phyloP scores from a whole-genome alignment of 2,888 invertebrate genomes.

The Eueremaeus valkanovi region DNA sequence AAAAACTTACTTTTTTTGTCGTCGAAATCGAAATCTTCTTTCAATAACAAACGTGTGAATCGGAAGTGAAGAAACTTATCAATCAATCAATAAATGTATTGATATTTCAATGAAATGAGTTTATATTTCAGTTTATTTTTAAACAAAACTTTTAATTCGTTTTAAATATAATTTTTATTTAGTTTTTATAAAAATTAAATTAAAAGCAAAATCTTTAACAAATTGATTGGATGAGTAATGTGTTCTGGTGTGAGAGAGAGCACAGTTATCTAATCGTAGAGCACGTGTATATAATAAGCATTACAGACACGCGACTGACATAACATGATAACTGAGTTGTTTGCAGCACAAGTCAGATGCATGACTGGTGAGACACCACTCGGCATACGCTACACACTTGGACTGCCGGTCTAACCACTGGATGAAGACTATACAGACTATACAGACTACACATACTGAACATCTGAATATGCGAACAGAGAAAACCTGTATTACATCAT shows the following conservation, averaged over 20 bases:
- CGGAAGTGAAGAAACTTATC: too few relatives aligned
- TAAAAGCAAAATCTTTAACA: neutral
- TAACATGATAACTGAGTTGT: slow-evolving; percentile 5
- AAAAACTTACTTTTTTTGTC: too few relatives aligned
- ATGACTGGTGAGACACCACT: slow-evolving; percentile 23
- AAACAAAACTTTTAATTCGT: neutral
- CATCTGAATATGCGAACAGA: too few relatives aligned
- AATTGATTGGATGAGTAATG: neutral
- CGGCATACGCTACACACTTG: neutral
- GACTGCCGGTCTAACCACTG: neutral
- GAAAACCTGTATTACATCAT: slow-evolving; percentile 29
- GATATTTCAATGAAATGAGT: neutral
- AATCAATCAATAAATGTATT: too few relatives aligned
- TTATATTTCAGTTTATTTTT: too few relatives aligned
- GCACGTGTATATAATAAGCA: slow-evolving; percentile 22
- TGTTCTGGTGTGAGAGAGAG: neutral
- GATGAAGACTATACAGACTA: neutral
- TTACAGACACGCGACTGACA: slow-evolving; percentile 24
- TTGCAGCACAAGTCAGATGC: neutral
- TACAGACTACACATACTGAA: too few relatives aligned
- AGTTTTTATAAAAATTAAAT: neutral
- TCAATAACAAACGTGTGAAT: too few relatives aligned
- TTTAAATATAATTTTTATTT: neutral
- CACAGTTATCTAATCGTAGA: neutral
- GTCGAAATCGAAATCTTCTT: too few relatives aligned